Base-by-base conservation (phyloP, 92 coral and sea anemone genomes). In the Pocillopora grandis region DNA sequence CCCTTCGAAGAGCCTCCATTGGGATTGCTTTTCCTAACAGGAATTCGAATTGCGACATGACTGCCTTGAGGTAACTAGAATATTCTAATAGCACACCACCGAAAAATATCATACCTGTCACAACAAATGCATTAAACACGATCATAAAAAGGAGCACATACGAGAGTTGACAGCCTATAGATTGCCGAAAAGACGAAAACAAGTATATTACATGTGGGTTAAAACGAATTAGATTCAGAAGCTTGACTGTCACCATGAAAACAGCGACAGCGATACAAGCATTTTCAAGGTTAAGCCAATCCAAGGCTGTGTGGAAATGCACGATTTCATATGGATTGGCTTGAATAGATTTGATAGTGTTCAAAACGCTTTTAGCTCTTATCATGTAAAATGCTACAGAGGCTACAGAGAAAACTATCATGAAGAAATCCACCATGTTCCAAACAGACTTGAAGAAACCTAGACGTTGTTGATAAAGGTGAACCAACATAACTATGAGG, bases 1-100 rank as follows among this genome's bases (percentile, higher is more conserved):
- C 81, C 2, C 79, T 64, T 21, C 77, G 80, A 3, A 88, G 83
- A n/a, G 74, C 76, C 2, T 72, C 77, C 0, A 88, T 63, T 14
- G 91, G 91, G 19, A 84, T 80, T 15, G 91, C 83, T 84, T 79
- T 84, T 49, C 91, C 91, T 17, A 88, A 62, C 52, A 88, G 67
- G 56, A 88, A 88, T 60, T 88, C 76, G 14, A 88, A 58, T 58
- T 88, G 91, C 1, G 88, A 83, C 12, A 73, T 72, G 37, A 84
- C 66, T 19, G 88, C 85, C 12, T 77, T 27, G 27, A 82, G 35
- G 21, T 83, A 61, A 19, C 72, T 88, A 9, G 83, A 76, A 48
- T 83, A 88, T 65, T 70, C 62, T 12, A 62, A 62, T 42, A 85
- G 83, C 19, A 52, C 59, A 23, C 18, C 64, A 2, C 91, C 86